Base-by-base conservation (phyloP, 2,797 vertebrate genomes). In the Epinephelus coioides region DNA sequence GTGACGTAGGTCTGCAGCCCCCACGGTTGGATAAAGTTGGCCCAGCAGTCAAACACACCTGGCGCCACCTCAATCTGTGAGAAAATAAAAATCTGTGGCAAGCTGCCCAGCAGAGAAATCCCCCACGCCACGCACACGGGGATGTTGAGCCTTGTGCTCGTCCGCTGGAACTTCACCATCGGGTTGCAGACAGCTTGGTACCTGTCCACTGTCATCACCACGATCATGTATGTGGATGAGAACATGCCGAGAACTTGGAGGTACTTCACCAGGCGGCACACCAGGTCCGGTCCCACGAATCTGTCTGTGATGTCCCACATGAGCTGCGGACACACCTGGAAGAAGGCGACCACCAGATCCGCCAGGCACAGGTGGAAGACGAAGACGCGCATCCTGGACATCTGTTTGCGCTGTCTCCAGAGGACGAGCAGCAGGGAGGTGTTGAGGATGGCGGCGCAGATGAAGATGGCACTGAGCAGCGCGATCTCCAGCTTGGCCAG, bases 41-140 rank as follows among this genome's bases (percentile, higher is more conserved):
- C 94, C 94, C 94, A 95, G 76, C 94, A 95, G 78, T 95, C 94
- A 63, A 91, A 94, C 17, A 95, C 94, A 3, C 93, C 93, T 1
- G 90, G 94, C 7, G 90, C 81, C 1, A 95, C 89, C 69, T 95
- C 91, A 4, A 91, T 86, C 34, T 76, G 89, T 1, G 94, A 95
- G 84, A 95, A 95, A 40, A 95, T 94, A 62, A 95, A 94, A 10
- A 94, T 13, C 85, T 95, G 95, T 0, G 94, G 94, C 86, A 96
- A 73, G 85, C 96, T 95, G 68, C 96, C 90, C 61, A 96, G 81
- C 57, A 96, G 82, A 0, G 96, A 96, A 38, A 94, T 57, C 18
- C 90, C 90, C 96, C 96, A 97, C 5, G 95, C 96, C 1, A 90
- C 54, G 78, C 94, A 92, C 76, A 97, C 95, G 0, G 94, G 95